phyloP scores from a whole-genome alignment of 2,888 invertebrate species.

The Asteroscopus sphinx region DNA sequence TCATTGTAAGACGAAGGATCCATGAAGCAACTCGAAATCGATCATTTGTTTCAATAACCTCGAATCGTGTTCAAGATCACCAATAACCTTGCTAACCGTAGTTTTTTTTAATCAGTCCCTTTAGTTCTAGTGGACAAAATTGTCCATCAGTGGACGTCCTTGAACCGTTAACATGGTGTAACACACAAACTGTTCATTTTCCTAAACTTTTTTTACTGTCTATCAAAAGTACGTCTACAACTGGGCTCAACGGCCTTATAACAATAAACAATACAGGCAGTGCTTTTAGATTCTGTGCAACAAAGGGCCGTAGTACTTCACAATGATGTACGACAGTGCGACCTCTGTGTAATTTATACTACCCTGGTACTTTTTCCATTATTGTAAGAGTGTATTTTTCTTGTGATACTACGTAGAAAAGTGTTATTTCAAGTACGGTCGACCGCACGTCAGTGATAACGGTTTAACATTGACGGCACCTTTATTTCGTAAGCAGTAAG shows the following conservation, averaged over 20 bases:
- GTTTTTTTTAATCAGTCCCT: too few species aligned
- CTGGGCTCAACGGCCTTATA: conserved; percentile 49
- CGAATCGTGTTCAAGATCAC: too few species aligned
- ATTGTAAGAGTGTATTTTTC: conserved; percentile 18
- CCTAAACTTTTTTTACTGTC: conserved; percentile 14
- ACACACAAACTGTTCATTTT: not conserved
- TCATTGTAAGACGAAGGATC: too few species aligned
- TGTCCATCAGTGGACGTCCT: too few species aligned
- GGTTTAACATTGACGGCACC: too few species aligned
- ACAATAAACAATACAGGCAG: conserved; percentile 45
- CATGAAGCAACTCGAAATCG: too few species aligned
- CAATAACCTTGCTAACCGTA: too few species aligned
- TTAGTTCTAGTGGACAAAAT: too few species aligned
- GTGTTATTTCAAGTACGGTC: conserved; percentile 5
- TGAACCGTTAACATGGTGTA: too few species aligned
- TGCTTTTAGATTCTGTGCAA: conserved; percentile 35
- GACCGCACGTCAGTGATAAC: too few species aligned
- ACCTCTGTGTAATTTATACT: conserved; percentile 19
- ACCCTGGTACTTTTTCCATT: conserved; percentile 30
- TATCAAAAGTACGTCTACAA: conserved; percentile 16
- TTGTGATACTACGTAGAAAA: not conserved
- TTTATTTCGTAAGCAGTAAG: too few species aligned
- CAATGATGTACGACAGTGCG: conserved; percentile 21
- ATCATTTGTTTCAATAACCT: too few species aligned
- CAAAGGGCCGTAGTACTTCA: conserved; percentile 32